Evolutionary conservation across 2,888 invertebrate species (phyloP).

Genomic region (Bembecia ichneumoniformis): DNA sequence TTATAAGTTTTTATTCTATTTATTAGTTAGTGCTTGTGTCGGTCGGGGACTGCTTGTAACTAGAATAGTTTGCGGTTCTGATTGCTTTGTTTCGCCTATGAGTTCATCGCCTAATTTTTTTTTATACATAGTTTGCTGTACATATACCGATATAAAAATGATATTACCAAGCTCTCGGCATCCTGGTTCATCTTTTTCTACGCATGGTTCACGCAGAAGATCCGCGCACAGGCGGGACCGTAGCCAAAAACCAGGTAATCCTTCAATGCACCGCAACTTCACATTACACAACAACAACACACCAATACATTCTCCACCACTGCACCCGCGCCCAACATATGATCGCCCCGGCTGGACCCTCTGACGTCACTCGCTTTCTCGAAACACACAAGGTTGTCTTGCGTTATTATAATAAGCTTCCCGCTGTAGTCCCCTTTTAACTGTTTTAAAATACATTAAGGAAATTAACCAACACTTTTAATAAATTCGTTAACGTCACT

Average conservation of each 20-base stretch:
- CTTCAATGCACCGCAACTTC: slow-evolving; percentile 55
- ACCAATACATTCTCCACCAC: slow-evolving; percentile 62
- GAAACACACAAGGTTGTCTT: slow-evolving; percentile 49
- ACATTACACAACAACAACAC: slow-evolving; percentile 63
- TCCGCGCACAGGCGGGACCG: slow-evolving; percentile 47
- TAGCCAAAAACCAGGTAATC: slow-evolving; percentile 46
- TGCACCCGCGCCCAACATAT: slow-evolving; percentile 71
- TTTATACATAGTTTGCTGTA: not conserved
- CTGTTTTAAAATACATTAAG: slow-evolving; percentile 24
- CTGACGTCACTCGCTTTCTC: slow-evolving; percentile 70
- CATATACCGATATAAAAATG: slow-evolving; percentile 34
- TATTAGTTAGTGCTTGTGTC: not conserved
- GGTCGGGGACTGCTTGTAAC: not conserved
- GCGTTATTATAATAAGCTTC: slow-evolving; percentile 18
- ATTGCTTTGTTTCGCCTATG: too few relatives aligned
- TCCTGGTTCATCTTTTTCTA: slow-evolving; percentile 80
- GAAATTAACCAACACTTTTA: slow-evolving; percentile 24
- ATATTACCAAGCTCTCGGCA: slow-evolving; percentile 80
- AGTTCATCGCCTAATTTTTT: not conserved
- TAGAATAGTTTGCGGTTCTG: not conserved
- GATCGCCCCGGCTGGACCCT: slow-evolving; percentile 59
- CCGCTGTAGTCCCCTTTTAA: slow-evolving; percentile 18
- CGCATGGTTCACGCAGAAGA: slow-evolving; percentile 72
- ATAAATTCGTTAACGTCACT: slow-evolving; percentile 40
- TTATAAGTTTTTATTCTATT: slow-evolving; percentile 16